Conservation (phyloP, 2,797 vertebrate species). For the Catamblyrhynchus diadema region DNA sequence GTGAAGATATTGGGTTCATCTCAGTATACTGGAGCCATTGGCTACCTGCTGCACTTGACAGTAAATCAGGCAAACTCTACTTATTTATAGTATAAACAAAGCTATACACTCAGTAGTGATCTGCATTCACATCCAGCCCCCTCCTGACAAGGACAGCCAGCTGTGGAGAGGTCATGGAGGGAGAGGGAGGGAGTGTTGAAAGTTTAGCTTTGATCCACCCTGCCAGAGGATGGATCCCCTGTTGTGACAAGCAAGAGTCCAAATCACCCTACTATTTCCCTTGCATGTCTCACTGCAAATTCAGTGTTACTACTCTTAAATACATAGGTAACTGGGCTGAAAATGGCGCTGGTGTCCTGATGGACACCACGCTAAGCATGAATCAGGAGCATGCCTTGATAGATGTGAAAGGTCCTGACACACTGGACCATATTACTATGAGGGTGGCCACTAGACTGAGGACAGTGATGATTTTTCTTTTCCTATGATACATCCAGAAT, state of each 20-base stretch:
- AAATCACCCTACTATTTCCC: background rate
- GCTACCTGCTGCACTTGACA: background rate
- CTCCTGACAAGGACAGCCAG: background rate
- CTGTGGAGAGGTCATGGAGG: background rate
- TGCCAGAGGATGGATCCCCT: background rate
- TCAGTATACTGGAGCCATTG: background rate
- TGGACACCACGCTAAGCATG: background rate
- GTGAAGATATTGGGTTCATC: background rate
- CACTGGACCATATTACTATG: background rate
- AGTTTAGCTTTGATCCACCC: background rate
- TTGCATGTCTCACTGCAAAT: background rate
- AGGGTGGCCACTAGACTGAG: background rate
- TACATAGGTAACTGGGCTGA: background rate
- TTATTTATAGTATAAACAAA: background rate
- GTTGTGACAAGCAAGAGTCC: background rate
- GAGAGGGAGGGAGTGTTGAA: background rate
- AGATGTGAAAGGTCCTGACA: background rate
- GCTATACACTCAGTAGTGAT: background rate
- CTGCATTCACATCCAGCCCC: background rate
- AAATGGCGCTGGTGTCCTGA: background rate
- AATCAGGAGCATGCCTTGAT: background rate
- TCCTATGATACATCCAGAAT: background rate
- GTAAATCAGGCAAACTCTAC: background rate
- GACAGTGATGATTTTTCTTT: background rate
- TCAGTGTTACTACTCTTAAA: background rate